Evolutionary conservation across 2,113 vertebrate genomes (phyloP).

Genomic region (Nerophis ophidion): DNA sequence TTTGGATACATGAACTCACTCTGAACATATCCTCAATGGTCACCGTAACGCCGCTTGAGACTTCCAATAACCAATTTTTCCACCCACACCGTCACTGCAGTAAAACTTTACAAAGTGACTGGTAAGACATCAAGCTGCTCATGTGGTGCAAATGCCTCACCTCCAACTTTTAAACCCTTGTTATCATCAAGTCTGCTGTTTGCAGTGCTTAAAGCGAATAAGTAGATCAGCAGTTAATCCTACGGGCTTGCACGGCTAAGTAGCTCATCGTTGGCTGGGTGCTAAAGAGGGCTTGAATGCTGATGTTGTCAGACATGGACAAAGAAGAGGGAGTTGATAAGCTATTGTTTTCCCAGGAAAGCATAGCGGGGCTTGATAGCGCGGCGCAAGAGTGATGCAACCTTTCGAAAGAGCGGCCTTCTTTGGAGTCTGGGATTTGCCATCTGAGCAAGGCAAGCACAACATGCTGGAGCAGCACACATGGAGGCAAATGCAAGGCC

Average conservation of each 20-base stretch:
- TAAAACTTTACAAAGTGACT: constrained; percentile 62
- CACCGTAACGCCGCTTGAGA: constrained; percentile 34
- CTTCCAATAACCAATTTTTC: constrained; percentile 16
- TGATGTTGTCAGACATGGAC: constrained; percentile 67
- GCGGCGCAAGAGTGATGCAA: constrained; percentile 61
- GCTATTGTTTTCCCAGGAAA: constrained; percentile 67
- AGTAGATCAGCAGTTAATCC: constrained; percentile 70
- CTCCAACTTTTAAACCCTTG: constrained; percentile 62
- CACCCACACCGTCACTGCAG: constrained; percentile 23
- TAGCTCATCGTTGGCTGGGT: constrained; percentile 61
- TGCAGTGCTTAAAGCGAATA: constrained; percentile 62
- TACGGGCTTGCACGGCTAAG: constrained; percentile 59
- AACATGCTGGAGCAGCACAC: constrained; percentile 6
- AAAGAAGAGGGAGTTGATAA: constrained; percentile 48
- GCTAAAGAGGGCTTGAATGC: constrained; percentile 60
- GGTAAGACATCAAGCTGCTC: constrained; percentile 57
- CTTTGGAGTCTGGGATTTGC: constrained; percentile 48
- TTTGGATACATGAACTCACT: constrained; percentile 19
- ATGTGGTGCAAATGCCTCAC: constrained; percentile 56
- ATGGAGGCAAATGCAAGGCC: constrained; percentile 10
- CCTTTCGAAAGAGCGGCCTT: constrained; percentile 42
- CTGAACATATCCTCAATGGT: constrained; percentile 23
- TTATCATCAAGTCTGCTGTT: constrained; percentile 56
- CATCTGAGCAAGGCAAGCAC: constrained; percentile 18
- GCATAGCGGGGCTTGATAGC: constrained; percentile 42